Evolutionary conservation across 2,113 vertebrate species (phyloP), one percentile per base, ranked within the genome.

Genomic region (Phyllostomus discolor): DNA sequence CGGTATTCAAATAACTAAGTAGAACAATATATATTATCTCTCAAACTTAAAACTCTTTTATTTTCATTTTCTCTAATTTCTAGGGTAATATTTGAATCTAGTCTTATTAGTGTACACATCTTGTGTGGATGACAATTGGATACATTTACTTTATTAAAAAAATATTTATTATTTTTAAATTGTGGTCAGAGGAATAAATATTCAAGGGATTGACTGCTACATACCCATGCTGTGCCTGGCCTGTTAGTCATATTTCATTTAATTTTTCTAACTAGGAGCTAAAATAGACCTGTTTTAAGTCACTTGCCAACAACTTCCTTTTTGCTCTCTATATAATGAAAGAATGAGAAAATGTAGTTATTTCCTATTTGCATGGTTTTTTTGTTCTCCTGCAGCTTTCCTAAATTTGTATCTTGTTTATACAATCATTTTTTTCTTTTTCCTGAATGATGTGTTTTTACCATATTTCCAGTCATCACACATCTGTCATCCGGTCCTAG

Each of bases 41-140:
- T 69, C 15, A 94, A 78, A 94, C 10, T 79, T 35, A 88, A 90
- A 75, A 50, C 38, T 87, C 41, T 89, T 79, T 83, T 73, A 48
- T 90, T 80, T 95, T 82, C 8, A 43, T 96, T 50, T 85, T 79
- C 22, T 54, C 64, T 90, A 69, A 85, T 54, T 67, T 95, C 7
- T 62, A 15, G 10, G 9, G 9, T 38, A 4, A 3, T 82, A 3
- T 82, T 72, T 89, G 16, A 86, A 93, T 75, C 70, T 76, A 10
- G 35, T 81, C 66, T 73, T 93, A 33, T 12, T 46, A 19, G n/a
- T 87, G 0, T 4, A 46, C 43, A 33, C 1, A 31, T 48, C 22
- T 84, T 93, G 4, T 17, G 57, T 10, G 50, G 1, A 87, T 38
- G n/a, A 64, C 4, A 79, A 41, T 5, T 70, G 9, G 2, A 33